These are phyloP conservation scores for Toxostoma redivivum DNA, from an alignment of 2,113 vertebrate genomes.

Conservation along the genomic window DNA sequence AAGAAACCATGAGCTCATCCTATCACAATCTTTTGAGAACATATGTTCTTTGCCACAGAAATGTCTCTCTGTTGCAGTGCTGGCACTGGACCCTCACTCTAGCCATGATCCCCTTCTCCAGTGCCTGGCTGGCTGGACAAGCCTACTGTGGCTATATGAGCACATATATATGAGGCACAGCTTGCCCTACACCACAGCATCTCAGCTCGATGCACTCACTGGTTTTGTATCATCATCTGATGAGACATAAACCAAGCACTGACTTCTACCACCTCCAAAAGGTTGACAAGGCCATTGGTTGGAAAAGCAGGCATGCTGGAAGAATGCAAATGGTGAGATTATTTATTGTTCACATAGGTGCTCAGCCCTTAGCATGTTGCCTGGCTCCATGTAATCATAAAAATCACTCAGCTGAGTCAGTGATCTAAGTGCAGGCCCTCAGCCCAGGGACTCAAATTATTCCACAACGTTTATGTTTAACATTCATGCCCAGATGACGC, in stretches of 20 bases:
- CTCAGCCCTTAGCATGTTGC: not conserved
- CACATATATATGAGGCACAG: not conserved
- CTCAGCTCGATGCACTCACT: rapidly evolving
- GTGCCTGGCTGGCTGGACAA: not conserved
- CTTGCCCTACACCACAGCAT: rapidly evolving
- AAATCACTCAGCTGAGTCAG: not conserved
- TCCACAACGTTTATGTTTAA: not conserved
- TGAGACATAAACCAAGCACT: not conserved
- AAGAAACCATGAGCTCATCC: not conserved
- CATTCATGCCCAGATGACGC: not conserved
- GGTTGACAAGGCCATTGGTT: not conserved
- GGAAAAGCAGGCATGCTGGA: not conserved
- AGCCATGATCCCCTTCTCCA: not conserved
- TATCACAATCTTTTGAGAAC: not conserved
- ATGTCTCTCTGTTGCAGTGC: not conserved
- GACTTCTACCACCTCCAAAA: not conserved
- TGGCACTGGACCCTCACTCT: not conserved
- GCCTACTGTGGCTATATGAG: not conserved
- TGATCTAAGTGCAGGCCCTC: not conserved
- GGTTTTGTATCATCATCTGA: not conserved
- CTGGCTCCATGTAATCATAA: not conserved
- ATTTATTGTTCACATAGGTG: not conserved
- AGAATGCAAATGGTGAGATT: not conserved
- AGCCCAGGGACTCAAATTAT: not conserved
- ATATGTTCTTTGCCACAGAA: not conserved